Percentiles rank a stretch among this genome's conserved stretches.
These are phyloP conservation scores for Eleginops maclovinus DNA, from an alignment of 2,113 vertebrate species.

Conservation along the genomic window DNA sequence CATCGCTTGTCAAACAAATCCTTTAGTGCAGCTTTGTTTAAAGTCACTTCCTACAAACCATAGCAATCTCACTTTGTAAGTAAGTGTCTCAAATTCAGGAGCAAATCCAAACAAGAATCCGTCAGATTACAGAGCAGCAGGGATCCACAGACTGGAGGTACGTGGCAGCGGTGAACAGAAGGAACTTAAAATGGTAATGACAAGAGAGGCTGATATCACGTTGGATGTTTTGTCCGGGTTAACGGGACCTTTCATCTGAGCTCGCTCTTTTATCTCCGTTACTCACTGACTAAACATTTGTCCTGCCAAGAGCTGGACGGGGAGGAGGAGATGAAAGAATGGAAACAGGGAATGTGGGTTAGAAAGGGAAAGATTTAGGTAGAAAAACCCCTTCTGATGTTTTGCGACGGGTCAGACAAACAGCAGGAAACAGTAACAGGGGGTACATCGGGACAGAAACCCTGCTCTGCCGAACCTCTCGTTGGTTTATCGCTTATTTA, in stretches of 20 bases:
- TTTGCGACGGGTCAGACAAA: constrained; percentile 8
- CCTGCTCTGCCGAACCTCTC: too few relatives aligned
- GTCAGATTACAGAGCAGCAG: constrained; percentile 9
- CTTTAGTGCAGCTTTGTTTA: neutral
- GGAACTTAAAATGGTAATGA: constrained; percentile 58
- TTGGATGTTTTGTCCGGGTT: constrained; percentile 48
- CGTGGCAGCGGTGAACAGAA: neutral
- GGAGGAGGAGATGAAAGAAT: constrained; percentile 48
- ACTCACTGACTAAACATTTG: constrained; percentile 56
- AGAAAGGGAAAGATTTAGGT: constrained; percentile 23
- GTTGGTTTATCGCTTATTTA: too few relatives aligned
- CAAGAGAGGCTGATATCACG: constrained; percentile 29
- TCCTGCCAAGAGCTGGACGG: constrained; percentile 1
- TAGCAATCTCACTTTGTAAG: neutral
- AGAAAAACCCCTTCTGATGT: constrained; percentile 25
- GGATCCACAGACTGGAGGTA: too few relatives aligned
- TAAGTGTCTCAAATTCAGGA: neutral
- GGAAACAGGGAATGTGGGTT: constrained; percentile 39
- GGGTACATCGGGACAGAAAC: too few relatives aligned
- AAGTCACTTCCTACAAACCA: constrained; percentile 3
- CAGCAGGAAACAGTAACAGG: neutral
- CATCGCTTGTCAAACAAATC: neutral
- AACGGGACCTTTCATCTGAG: constrained; percentile 53
- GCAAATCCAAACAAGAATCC: constrained; percentile 1
- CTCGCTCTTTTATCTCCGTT: constrained; percentile 47